Evolutionary conservation across 2,888 invertebrate genomes (phyloP).

Genomic region (Melipona bicolor): DNA sequence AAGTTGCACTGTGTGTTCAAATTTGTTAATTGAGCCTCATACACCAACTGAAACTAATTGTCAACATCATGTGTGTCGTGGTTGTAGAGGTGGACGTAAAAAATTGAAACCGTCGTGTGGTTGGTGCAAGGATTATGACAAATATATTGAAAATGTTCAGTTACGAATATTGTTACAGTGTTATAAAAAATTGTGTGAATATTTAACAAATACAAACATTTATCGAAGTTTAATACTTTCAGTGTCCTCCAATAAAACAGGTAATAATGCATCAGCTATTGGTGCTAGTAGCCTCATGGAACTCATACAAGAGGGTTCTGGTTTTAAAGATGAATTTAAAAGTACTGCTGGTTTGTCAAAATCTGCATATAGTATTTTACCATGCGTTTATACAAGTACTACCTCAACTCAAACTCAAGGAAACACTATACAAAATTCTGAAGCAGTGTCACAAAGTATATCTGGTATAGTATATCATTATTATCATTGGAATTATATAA

Average conservation of each 20-base stretch:
- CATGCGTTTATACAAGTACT: slow-evolving; percentile 90
- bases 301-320: slow-evolving; percentile 92
- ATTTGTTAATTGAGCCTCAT: slow-evolving; percentile 92
- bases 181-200: slow-evolving; percentile 95
- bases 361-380: slow-evolving; percentile 90
- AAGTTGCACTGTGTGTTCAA: slow-evolving; percentile 95
- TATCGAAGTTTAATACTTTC: slow-evolving; percentile 86
- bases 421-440: slow-evolving; percentile 73
- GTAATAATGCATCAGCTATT: slow-evolving; percentile 84
- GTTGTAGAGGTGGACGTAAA: slow-evolving; percentile 93
- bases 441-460: slow-evolving; percentile 74
- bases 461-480: slow-evolving; percentile 70
- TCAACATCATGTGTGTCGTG: slow-evolving; percentile 95
- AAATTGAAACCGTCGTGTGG: slow-evolving; percentile 93
- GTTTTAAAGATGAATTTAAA: slow-evolving; percentile 91
- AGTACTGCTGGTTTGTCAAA: slow-evolving; percentile 90
- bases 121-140: slow-evolving; percentile 93
- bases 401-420: slow-evolving; percentile 85
- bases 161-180: slow-evolving; percentile 93
- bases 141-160: slow-evolving; percentile 93
- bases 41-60: slow-evolving; percentile 92
- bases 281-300: slow-evolving; percentile 88
- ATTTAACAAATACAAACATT: slow-evolving; percentile 90
- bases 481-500: not conserved
- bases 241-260: slow-evolving; percentile 85